Evolutionary conservation across 2,113 vertebrate genomes (phyloP).

Genomic region (Atlantisia rogersi): DNA sequence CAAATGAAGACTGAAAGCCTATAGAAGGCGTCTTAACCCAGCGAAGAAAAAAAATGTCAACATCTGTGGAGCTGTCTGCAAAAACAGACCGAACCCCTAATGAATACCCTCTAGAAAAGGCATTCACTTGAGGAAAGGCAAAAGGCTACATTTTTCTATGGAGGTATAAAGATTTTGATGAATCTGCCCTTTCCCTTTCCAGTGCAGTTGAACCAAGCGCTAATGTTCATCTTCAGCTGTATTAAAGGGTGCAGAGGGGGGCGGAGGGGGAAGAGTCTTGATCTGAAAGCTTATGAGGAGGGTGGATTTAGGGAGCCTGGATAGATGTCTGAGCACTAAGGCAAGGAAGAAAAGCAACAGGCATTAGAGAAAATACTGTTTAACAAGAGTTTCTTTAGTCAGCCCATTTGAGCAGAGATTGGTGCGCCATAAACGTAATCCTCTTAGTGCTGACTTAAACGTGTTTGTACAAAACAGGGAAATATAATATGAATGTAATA

Average conservation of each 20-base stretch:
- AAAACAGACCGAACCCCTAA: constrained; percentile 75
- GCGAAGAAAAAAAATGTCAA: constrained; percentile 88
- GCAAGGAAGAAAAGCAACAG: constrained; percentile 69
- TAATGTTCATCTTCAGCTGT: constrained; percentile 79
- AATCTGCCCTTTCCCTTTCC: constrained; percentile 77
- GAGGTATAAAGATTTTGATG: constrained; percentile 77
- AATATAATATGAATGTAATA: constrained; percentile 74
- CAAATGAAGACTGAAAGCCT: constrained; percentile 89
- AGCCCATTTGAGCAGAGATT: constrained; percentile 61
- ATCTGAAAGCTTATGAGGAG: constrained; percentile 58
- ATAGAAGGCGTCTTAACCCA: constrained; percentile 92
- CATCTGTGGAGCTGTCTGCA: constrained; percentile 89
- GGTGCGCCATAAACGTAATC: constrained; percentile 70
- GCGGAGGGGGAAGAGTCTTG: constrained; percentile 27
- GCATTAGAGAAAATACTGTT: constrained; percentile 77
- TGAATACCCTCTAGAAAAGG: constrained; percentile 78
- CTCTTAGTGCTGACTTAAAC: constrained; percentile 77
- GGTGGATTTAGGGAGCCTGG: constrained; percentile 45
- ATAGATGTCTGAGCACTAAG: constrained; percentile 47
- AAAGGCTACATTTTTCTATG: constrained; percentile 88
- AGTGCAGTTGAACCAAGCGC: constrained; percentile 78
- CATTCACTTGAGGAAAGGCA: constrained; percentile 82
- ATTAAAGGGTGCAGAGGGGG: constrained; percentile 62
- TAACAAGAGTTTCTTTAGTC: constrained; percentile 77
- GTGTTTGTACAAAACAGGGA: constrained; percentile 80